These are phyloP conservation scores for Sycophila texana DNA, from an alignment of 2,888 invertebrate species.

Conservation along the genomic window DNA sequence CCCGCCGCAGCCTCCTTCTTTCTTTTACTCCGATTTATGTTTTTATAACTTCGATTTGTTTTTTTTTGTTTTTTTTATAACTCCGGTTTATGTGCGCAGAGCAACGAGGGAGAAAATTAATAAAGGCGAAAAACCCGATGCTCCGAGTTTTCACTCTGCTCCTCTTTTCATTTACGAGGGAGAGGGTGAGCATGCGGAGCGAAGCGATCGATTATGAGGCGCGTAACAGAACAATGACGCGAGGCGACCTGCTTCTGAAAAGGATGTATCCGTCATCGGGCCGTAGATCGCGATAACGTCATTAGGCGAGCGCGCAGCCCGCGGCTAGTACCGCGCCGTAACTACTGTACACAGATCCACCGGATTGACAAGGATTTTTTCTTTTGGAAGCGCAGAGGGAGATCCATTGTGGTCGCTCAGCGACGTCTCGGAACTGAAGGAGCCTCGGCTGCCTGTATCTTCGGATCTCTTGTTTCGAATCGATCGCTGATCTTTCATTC, in stretches of 20 bases:
- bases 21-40: not conserved
- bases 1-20: too few relatives aligned
- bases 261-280: constrained; percentile 35
- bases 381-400: not conserved
- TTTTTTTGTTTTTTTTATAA: too few relatives aligned
- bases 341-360: not conserved
- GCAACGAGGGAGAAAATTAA: not conserved
- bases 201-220: not conserved
- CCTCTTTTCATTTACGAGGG: not conserved
- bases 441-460: too few relatives aligned
- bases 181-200: not conserved
- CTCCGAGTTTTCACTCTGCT: not conserved
- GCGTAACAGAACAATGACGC: constrained; percentile 43
- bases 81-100: not conserved
- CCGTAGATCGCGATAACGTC: constrained; percentile 22
- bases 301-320: constrained; percentile 1
- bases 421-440: too few relatives aligned
- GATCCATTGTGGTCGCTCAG: too few relatives aligned
- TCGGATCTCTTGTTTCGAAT: too few relatives aligned
- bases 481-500: too few relatives aligned
- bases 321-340: not conserved
- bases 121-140: constrained; percentile 8
- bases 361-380: not conserved
- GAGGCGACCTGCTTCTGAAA: constrained; percentile 64
- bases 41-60: too few relatives aligned